Evolutionary conservation across 2,797 vertebrate species (phyloP), one percentile per base, ranked within the genome.

Genomic region (Sebastes hopkinsi): DNA sequence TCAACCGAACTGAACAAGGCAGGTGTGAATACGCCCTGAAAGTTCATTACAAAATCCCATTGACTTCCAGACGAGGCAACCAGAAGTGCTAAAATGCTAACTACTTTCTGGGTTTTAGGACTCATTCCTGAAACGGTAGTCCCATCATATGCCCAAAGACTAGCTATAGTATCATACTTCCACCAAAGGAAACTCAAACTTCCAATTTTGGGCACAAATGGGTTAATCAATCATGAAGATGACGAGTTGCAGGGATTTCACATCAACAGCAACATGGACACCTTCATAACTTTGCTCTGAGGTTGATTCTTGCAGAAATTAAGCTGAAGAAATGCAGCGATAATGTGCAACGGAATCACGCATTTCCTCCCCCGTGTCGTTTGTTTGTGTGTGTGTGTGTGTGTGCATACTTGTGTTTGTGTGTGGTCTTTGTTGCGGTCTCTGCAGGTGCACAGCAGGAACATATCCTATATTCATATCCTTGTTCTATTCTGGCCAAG

Each of bases 381-480:
- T 89, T 87, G 84, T 88, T 56, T 36, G 36, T 36, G 36, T 34
- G 10, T 34, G 59, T 84, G 34, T 36, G 34, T 38, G 67, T 68
- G 22, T 75, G 61, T 67, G 59, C 46, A 27, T 11, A 23, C 23
- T 6, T 76, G 74, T 25, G n/a, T 67, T 81, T 76, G 32, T 66
- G 73, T 85, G 72, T 50, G 79, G 71, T 88, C 89, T 94, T 94
- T 94, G 94, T 93, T 90, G 80, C n/a, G 61, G 79, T 85, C 79
- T 88, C 72, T 92, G 90, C 95, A 96, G 95, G 95, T 96, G 95
- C 95, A 92, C 0, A n/a, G 50, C 87, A 88, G 85, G 82, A 83
- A 93, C 92, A 91, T 92, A 94, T 95, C 93, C 94, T 87, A 95
- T 90, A 94, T 92, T 95, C 93, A 95, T 95, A 95, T 96, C 95